Conservation (phyloP, 1,140 invertebrate genomes). For the Zaprionus capensis region DNA sequence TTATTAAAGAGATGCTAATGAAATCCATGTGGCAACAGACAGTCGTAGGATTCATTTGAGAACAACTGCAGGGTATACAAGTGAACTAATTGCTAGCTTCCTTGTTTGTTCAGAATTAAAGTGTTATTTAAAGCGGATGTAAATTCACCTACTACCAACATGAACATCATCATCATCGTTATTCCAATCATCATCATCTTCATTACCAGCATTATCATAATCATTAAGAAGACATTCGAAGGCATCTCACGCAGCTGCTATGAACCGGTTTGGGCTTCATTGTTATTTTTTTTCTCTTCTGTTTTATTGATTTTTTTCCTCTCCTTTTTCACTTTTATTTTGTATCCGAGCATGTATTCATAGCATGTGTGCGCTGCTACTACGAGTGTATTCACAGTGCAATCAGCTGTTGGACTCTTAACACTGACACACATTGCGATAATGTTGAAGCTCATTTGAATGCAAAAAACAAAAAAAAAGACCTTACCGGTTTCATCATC, state of each 20-base stretch:
- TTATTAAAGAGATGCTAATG: neutral
- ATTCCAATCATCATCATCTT: conserved; percentile 14
- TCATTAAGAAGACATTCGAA: conserved; percentile 24
- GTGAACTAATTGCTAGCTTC: neutral
- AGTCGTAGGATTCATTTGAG: conserved; percentile 20
- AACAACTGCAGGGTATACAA: conserved; percentile 26
- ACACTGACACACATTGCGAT: conserved; percentile 45
- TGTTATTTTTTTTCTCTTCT: conserved; percentile 6
- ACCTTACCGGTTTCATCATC: conserved; percentile 30
- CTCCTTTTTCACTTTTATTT: conserved; percentile 8
- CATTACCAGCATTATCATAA: conserved; percentile 9
- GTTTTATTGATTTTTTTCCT: conserved; percentile 40
- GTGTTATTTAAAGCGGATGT: neutral
- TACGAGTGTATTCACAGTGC: conserved; percentile 26
- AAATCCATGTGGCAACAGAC: neutral
- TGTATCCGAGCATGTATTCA: conserved; percentile 14
- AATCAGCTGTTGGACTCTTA: conserved; percentile 46
- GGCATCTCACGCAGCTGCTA: conserved; percentile 42
- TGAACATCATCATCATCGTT: conserved; percentile 2
- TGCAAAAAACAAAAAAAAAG: conserved; percentile 7
- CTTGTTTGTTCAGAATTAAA: neutral
- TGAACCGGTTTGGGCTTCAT: conserved; percentile 36
- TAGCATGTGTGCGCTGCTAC: conserved; percentile 13
- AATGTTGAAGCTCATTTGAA: conserved; percentile 17
- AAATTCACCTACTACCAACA: conserved; percentile 18